phyloP scores from a whole-genome alignment of 1,140 invertebrate genomes.

The Drosophila burlai region DNA sequence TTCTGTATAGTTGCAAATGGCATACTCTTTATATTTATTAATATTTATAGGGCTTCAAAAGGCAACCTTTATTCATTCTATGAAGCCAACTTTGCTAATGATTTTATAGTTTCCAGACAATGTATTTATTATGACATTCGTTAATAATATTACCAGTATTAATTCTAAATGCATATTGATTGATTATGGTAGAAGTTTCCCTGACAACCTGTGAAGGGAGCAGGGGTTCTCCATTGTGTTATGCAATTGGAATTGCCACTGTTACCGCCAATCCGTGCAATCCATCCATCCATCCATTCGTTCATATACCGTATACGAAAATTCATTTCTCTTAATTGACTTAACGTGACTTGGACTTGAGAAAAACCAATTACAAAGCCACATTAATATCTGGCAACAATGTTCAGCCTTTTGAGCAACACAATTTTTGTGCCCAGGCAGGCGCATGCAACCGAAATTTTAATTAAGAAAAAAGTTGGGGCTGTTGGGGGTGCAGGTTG shows the following conservation, averaged over 20 bases:
- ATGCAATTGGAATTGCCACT: constrained; percentile 37
- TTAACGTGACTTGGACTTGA: constrained; percentile 81
- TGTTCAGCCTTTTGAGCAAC: constrained; percentile 59
- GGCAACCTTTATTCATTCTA: not conserved
- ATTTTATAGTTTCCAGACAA: not conserved
- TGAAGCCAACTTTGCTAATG: not conserved
- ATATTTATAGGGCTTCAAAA: too few relatives aligned
- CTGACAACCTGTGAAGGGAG: not conserved
- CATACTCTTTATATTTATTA: too few relatives aligned
- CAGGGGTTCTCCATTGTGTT: constrained; percentile 11
- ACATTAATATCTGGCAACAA: constrained; percentile 80
- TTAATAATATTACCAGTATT: not conserved
- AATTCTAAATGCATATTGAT: not conserved
- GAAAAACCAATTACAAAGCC: constrained; percentile 80
- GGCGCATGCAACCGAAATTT: constrained; percentile 66
- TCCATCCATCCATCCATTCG: constrained; percentile 38
- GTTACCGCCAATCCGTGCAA: constrained; percentile 21
- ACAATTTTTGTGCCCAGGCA: constrained; percentile 31
- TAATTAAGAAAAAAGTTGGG: constrained; percentile 64
- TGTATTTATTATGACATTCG: not conserved
- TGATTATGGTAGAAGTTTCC: constrained; percentile 18
- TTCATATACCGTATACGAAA: constrained; percentile 45
- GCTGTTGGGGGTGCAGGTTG: constrained; percentile 28
- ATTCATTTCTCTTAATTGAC: constrained; percentile 81
- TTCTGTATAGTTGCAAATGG: not conserved